Conservation (phyloP, 2,888 invertebrate genomes). For the Parasteatoda lunata region DNA sequence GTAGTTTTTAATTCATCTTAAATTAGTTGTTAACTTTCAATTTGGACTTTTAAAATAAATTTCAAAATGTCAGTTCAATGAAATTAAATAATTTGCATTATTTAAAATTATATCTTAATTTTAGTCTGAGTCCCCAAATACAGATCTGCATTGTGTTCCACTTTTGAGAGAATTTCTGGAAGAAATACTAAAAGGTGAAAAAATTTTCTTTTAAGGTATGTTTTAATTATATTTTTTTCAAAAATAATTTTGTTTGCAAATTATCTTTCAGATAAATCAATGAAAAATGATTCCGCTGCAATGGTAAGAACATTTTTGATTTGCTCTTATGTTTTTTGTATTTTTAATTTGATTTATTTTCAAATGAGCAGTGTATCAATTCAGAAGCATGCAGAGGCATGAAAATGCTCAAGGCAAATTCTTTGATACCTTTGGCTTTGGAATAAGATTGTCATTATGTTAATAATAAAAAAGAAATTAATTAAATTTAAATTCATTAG, state of each 20-base stretch:
- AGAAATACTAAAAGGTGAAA: constrained; percentile 56
- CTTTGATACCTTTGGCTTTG: too few species aligned
- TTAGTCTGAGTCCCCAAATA: constrained; percentile 54
- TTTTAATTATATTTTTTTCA: neutral
- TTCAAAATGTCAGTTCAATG: neutral
- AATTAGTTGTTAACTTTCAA: neutral
- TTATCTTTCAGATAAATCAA: constrained; percentile 43
- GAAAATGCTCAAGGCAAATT: too few species aligned
- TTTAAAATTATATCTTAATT: neutral
- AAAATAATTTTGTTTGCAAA: neutral
- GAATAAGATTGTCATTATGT: too few species aligned
- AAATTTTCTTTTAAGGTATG: neutral
- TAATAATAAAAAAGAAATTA: too few species aligned
- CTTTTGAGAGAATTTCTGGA: constrained; percentile 64
- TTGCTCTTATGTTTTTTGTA: neutral
- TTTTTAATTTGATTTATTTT: neutral
- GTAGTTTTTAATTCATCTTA: neutral
- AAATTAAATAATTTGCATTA: neutral
- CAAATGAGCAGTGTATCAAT: neutral
- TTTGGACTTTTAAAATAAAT: neutral
- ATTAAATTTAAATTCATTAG: too few species aligned
- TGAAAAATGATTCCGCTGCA: constrained; percentile 34
- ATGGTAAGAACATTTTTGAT: constrained; percentile 26
- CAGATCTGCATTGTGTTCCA: constrained; percentile 42
- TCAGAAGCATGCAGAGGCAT: too few species aligned